phyloP scores from a whole-genome alignment of 2,113 vertebrate genomes.

The Syngnathoides biaculeatus region DNA sequence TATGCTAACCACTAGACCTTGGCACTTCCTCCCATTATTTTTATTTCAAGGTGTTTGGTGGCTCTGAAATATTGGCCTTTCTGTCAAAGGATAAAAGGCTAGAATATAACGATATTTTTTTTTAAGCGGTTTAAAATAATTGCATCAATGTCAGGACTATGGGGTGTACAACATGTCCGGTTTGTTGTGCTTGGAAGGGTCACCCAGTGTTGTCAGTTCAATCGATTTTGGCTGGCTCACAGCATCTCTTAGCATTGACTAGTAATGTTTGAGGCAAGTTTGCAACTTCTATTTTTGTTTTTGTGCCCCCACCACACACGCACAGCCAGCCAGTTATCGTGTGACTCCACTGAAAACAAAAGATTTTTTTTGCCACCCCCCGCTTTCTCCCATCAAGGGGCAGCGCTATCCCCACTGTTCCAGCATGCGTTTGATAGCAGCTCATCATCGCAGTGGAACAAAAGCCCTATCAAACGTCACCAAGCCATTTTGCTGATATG shows the following conservation, averaged over 20 bases:
- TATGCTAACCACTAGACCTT: too few species aligned
- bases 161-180: background rate
- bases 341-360: background rate
- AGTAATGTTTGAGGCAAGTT: background rate
- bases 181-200: background rate
- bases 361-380: background rate
- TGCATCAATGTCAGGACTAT: background rate
- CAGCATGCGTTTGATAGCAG: slow-evolving; percentile 51
- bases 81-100: background rate
- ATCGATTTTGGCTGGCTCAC: background rate
- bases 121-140: background rate
- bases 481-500: slow-evolving; percentile 61
- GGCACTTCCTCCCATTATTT: too few species aligned
- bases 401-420: slow-evolving; percentile 36
- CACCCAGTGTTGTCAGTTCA: background rate
- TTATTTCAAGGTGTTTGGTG: background rate
- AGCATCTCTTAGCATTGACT: background rate
- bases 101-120: background rate
- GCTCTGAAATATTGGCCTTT: background rate
- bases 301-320: background rate
- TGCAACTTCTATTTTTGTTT: background rate
- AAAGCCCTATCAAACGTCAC: slow-evolving; percentile 57
- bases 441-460: slow-evolving; percentile 56
- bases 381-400: background rate
- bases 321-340: background rate